Evolutionary conservation across 2,888 invertebrate species (phyloP).

Genomic region (Brachyptera putata): DNA sequence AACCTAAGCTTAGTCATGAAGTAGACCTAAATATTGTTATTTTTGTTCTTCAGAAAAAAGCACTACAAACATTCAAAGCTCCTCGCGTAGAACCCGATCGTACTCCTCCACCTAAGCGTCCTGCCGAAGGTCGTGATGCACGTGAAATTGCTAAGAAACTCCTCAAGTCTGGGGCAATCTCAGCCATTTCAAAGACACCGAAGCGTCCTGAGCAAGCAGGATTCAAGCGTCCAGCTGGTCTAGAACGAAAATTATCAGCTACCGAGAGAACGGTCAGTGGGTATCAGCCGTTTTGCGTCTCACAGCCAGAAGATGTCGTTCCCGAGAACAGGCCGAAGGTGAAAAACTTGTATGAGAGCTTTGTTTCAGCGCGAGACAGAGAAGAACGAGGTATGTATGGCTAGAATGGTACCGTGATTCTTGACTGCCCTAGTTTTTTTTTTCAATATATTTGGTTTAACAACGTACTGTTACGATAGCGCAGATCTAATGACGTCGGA

Average conservation of each 20-base stretch:
- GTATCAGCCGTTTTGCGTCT: slow-evolving; percentile 88
- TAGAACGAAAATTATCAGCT: slow-evolving; percentile 73
- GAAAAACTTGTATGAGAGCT: slow-evolving; percentile 71
- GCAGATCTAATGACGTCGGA: too few relatives aligned
- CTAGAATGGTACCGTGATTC: too few relatives aligned
- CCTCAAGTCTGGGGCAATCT: slow-evolving; percentile 89
- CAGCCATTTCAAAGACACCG: slow-evolving; percentile 77
- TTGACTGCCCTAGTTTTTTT: too few relatives aligned
- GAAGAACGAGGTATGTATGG: slow-evolving; percentile 51
- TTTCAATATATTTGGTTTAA: too few relatives aligned
- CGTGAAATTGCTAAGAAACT: slow-evolving; percentile 91
- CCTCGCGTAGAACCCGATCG: slow-evolving; percentile 90
- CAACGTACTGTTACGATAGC: too few relatives aligned
- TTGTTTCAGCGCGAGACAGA: slow-evolving; percentile 63
- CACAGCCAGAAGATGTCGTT: slow-evolving; percentile 68
- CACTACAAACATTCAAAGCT: slow-evolving; percentile 70
- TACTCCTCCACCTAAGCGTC: slow-evolving; percentile 72
- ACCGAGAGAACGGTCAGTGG: slow-evolving; percentile 72
- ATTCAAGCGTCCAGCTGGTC: slow-evolving; percentile 82
- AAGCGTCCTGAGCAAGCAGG: slow-evolving; percentile 83
- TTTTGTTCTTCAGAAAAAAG: slow-evolving; percentile 63
- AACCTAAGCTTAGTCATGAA: too few relatives aligned
- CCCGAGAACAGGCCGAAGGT: slow-evolving; percentile 61
- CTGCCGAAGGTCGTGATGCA: slow-evolving; percentile 86
- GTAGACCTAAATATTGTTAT: too few relatives aligned